A percentile compares a stretch with the other conserved stretches of the same genome.
Evolutionary conservation across 2,113 vertebrate genomes (phyloP).

Genomic region (Choloepus hoffmanni): DNA sequence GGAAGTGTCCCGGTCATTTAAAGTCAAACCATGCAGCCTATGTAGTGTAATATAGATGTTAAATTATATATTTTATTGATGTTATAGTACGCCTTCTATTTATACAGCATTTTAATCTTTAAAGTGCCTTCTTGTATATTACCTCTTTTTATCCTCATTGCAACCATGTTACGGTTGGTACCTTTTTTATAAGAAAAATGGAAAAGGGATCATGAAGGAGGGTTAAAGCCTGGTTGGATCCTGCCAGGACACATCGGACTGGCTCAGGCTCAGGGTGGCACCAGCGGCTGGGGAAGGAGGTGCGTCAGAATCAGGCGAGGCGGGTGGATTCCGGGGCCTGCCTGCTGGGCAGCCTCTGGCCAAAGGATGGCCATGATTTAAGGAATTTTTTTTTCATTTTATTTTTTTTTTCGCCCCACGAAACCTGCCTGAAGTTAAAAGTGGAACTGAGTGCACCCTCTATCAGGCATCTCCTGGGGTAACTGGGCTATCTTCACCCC

Average conservation of each 20-base stretch:
- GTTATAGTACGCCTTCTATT: conserved; percentile 43
- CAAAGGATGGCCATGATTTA: not conserved
- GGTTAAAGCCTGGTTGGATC: conserved; percentile 60
- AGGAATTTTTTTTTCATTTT: not conserved
- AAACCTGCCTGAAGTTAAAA: not conserved
- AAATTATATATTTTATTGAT: conserved; percentile 46
- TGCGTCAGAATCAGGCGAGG: not conserved
- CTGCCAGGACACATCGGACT: not conserved
- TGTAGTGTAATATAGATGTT: not conserved
- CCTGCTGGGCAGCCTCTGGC: not conserved
- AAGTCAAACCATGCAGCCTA: conserved; percentile 36
- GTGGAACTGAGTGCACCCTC: not conserved
- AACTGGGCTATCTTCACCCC: not conserved
- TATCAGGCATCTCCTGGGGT: not conserved
- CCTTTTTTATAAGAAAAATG: conserved; percentile 48
- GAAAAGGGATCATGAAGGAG: conserved; percentile 55
- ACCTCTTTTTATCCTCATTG: conserved; percentile 28
- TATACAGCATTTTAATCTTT: conserved; percentile 50
- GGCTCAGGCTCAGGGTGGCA: not conserved
- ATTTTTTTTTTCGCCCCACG: not conserved
- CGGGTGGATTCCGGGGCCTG: not conserved
- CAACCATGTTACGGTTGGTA: not conserved
- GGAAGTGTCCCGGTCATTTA: conserved; percentile 19
- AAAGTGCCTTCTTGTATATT: conserved; percentile 29
- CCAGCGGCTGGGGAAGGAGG: not conserved